Base-by-base conservation (phyloP, 53 echinoderm and acorn worm species). In the Holothuria leucospilota region DNA sequence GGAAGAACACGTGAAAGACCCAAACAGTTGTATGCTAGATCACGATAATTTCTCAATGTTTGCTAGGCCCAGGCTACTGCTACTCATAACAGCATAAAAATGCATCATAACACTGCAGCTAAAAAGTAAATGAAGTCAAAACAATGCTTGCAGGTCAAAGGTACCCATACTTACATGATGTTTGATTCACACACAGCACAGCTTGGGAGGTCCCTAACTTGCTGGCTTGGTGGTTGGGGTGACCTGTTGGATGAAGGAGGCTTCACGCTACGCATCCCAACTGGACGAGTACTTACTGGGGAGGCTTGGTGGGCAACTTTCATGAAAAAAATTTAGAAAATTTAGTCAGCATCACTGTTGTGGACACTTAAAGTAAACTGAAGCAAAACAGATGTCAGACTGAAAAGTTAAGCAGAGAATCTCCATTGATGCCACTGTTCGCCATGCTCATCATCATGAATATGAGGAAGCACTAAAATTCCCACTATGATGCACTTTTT, bases 261-360 rank as follows among this genome's bases (percentile, higher is more conserved):
- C 53, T 83, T 93, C 61, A 99, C 99, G 53, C 94, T 92, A 24
- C 95, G 90, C 42, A 90, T 91, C 18, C 96, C 96, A 7, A 87
- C 39, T 21, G 89, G 91, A 23, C 89, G 51, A 15, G 77, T 39
- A 3, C 10, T 81, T 20, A 68, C 72, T 21, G 75, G 60, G 1
- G 86, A 59, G 30, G 85, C 81, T 26, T 69, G 84, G 12, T 77
- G 69, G 59, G 52, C 51, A 34, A 66, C 87, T 87, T 52, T 30
- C 65, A 11, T 39, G 8, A 20, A 29, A 9, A 9, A 74, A 25
- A 86, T 4, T 21, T 41, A 40, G 38, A 59, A 14, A 29, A 27
- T 4, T 27, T 59, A 26, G 61, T 56, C 4, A 56, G 18, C 18
- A 18, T 16, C 3, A 18, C 5, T 56, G 56, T 18, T 18, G 15